Base-by-base conservation (phyloP, 2,113 vertebrate genomes). In the Glaucidium brasilianum region DNA sequence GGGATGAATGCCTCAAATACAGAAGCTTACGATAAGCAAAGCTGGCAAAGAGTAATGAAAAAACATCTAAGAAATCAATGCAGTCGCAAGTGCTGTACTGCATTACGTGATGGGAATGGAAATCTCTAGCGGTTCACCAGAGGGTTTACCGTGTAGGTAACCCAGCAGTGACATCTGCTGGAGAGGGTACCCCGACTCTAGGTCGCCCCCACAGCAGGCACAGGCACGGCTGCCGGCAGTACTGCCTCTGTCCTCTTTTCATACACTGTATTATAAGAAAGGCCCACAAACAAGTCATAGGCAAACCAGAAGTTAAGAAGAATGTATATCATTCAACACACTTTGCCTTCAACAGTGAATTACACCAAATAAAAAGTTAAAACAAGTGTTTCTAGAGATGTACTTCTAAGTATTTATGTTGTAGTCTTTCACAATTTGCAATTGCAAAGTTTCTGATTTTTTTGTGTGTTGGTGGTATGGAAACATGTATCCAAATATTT, bases 131-230 rank as follows among this genome's bases (percentile, higher is more conserved):
- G 15, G 32, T 11, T 41, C 11, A 6, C 18, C 3, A 0, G 12
- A 19, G 15, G 29, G 47, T 25, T 20, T 21, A 4, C 5, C 1
- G 0, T 2, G 23, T 4, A 2, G 15, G 12, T 27, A 71, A 32
- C 86, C 49, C 55, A 18, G 85, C 34, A 88, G 90, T 92, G 97
- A 97, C 98, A 98, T 49, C 98, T 97, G 49, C 94, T 53, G 98
- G 97, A 66, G 6, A 90, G 10, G 5, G 56, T 45, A 32, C 14
- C 17, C 10, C 17, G 10, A 32, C 35, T 39, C 20, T 18, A 19
- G 45, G 19, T 47, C 7, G 20, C 45, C 20, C 45, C 17, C 45
- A 9, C 8, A 5, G 11, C 5, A 22, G 5, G 30, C 37, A 34
- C 12, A 23, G 17, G 15, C 21, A 6, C 2, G 11, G 12, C 12